phyloP scores from a whole-genome alignment of 2,888 invertebrate genomes.

The Melieria picta region DNA sequence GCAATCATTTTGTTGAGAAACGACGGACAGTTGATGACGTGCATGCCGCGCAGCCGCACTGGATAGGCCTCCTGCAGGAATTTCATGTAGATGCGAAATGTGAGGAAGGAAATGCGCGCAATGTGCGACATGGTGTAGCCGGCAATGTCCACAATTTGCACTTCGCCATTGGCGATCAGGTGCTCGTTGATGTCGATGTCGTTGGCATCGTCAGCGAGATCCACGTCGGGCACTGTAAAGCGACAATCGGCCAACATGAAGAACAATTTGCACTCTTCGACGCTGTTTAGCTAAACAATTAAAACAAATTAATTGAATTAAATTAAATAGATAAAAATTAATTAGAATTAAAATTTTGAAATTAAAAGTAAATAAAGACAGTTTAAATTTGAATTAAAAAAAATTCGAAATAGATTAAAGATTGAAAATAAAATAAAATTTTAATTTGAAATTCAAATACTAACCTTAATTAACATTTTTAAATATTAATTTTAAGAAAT shows the following conservation, averaged over 20 bases:
- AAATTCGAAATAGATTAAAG: no score
- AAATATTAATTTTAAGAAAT: no score
- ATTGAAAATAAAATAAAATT: no score
- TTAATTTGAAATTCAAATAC: no score
- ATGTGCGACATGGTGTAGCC: constrained; percentile 73
- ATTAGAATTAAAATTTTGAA: no score
- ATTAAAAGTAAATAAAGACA: not conserved
- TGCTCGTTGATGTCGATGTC: constrained; percentile 13
- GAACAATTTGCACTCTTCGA: constrained; percentile 55
- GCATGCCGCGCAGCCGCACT: constrained; percentile 73
- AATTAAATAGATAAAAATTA: no score
- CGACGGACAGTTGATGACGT: constrained; percentile 73
- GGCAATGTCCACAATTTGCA: constrained; percentile 76
- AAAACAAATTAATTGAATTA: no score
- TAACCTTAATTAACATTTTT: no score
- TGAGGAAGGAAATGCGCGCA: constrained; percentile 70
- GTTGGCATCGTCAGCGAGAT: not conserved
- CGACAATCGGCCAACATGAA: constrained; percentile 55
- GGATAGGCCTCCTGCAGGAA: constrained; percentile 78
- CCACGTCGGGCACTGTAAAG: constrained; percentile 45
- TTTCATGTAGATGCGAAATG: constrained; percentile 73
- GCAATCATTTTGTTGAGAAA: constrained; percentile 71
- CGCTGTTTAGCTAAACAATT: constrained; percentile 49
- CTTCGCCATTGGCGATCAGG: constrained; percentile 70
- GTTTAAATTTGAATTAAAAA: not conserved